These are phyloP conservation scores for Boulengeromyrus knoepffleri DNA, from an alignment of 2,113 vertebrate genomes.

Conservation along the genomic window DNA sequence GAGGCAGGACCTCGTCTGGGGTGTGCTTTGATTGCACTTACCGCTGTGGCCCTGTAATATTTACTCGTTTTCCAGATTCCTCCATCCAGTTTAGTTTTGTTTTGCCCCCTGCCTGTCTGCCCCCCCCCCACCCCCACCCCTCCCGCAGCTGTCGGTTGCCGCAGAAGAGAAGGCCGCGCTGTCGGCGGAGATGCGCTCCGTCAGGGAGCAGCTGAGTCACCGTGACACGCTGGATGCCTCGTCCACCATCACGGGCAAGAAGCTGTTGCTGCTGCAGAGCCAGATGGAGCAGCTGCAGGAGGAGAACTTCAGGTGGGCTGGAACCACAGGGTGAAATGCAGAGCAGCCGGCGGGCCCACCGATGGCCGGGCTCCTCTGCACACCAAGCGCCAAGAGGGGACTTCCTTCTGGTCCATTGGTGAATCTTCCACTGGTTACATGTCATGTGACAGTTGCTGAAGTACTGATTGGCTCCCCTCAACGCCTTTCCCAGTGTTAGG, in stretches of 20 bases:
- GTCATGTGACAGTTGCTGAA: neutral
- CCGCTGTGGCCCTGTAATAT: neutral
- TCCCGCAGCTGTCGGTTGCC: conserved; percentile 58
- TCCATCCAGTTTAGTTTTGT: neutral
- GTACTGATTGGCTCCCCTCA: neutral
- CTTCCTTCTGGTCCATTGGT: neutral
- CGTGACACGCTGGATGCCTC: conserved; percentile 50
- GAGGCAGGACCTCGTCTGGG: neutral
- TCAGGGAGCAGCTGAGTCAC: conserved; percentile 59
- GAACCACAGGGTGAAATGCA: neutral
- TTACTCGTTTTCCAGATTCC: neutral
- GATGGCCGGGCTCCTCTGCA: neutral
- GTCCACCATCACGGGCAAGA: conserved; percentile 70
- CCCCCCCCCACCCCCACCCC: neutral
- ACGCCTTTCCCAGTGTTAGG: neutral
- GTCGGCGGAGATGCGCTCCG: conserved; percentile 54
- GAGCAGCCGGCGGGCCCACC: neutral
- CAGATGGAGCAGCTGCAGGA: conserved; percentile 87
- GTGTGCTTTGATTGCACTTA: neutral
- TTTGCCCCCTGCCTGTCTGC: neutral
- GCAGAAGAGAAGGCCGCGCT: conserved; percentile 71
- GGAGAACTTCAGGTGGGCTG: conserved; percentile 76
- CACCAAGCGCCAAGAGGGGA: neutral
- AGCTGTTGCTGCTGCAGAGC: conserved; percentile 77
- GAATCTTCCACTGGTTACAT: neutral